Evolutionary conservation across 1,140 invertebrate genomes (phyloP).

Genomic region (Drosophila grimshawi): DNA sequence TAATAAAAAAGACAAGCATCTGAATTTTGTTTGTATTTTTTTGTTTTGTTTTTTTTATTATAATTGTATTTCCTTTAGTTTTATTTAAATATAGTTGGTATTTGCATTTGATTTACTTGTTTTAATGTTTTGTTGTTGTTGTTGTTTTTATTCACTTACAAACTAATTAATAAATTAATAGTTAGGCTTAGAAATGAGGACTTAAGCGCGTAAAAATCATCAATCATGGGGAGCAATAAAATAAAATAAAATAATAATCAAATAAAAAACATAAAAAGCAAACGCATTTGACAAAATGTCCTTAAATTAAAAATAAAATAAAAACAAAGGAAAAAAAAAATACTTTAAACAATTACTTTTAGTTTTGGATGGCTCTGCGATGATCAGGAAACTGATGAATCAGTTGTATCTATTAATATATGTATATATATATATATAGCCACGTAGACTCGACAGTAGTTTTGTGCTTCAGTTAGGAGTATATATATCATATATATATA

Average conservation of each 20-base stretch:
- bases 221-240: conserved; percentile 54
- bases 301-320: conserved; percentile 44
- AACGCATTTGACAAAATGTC: conserved; percentile 54
- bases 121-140: conserved; percentile 66
- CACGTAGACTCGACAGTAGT: neutral
- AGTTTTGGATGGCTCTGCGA: conserved; percentile 40
- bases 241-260: conserved; percentile 29
- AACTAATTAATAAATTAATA: conserved; percentile 84
- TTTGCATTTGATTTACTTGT: conserved; percentile 73
- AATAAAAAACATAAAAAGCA: conserved; percentile 55
- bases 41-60: conserved; percentile 69
- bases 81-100: conserved; percentile 67
- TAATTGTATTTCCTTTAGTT: conserved; percentile 75
- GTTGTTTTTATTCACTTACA: conserved; percentile 64
- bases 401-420: neutral
- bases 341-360: conserved; percentile 67
- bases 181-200: conserved; percentile 69
- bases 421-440: neutral
- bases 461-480: conserved; percentile 4
- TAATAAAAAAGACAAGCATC: neutral
- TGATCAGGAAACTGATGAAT: neutral
- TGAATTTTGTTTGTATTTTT: conserved; percentile 30
- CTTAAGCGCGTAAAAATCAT: conserved; percentile 71
- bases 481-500: conserved; percentile 12
- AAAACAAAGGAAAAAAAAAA: conserved; percentile 47